Evolutionary conservation across 2,113 vertebrate species (phyloP).

Genomic region (Gopherus flavomarginatus): DNA sequence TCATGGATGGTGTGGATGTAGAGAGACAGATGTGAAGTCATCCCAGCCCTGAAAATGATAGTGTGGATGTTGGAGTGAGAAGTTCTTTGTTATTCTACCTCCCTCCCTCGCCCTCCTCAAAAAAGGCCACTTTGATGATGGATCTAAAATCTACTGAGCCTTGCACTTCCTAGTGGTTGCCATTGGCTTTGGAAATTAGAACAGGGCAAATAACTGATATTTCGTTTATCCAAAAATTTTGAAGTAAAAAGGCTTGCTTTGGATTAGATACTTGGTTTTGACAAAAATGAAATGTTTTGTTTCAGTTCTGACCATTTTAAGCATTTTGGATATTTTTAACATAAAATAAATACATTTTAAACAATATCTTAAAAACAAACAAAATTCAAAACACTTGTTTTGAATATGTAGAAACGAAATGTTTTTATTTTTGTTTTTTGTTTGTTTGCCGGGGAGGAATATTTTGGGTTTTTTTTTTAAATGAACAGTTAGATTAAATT

Average conservation of each 20-base stretch:
- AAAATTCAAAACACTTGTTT: background rate
- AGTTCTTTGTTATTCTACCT: background rate
- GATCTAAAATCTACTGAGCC: background rate
- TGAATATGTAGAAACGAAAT: background rate
- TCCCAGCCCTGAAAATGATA: background rate
- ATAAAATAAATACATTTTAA: background rate
- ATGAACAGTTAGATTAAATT: background rate
- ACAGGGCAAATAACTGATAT: background rate
- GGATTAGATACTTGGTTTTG: background rate
- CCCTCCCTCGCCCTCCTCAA: fast-evolving
- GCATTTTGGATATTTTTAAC: background rate
- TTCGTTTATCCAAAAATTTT: too few species aligned
- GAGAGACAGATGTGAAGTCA: background rate
- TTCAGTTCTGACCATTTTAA: background rate
- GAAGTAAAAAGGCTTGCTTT: background rate
- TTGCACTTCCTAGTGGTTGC: background rate
- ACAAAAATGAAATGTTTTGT: background rate
- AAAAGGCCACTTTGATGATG: background rate
- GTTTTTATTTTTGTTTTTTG: background rate
- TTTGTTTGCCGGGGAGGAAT: background rate
- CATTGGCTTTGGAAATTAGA: background rate
- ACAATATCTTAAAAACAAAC: background rate
- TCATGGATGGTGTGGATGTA: background rate
- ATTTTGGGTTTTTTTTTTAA: background rate
- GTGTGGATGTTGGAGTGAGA: background rate